Base-by-base conservation (phyloP, 2,888 invertebrate species). In the Brachyptera putata region DNA sequence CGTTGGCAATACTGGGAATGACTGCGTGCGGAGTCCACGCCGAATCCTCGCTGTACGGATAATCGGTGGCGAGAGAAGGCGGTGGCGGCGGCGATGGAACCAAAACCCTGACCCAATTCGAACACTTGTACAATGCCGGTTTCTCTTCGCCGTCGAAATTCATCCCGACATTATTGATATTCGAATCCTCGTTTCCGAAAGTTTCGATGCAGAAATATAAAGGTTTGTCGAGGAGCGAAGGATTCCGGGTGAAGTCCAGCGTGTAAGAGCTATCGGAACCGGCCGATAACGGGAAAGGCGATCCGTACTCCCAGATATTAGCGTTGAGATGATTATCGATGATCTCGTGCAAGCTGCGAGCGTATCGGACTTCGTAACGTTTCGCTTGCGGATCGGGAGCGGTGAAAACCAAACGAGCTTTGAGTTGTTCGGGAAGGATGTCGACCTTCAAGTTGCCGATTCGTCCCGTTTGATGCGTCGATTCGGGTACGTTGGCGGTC, bases 401-500 rank as follows among this genome's bases (percentile, higher is more conserved):
- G 1, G 83, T 82, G 82, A 84, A 84, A 0, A 75, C 73, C 7
- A 84, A 71, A 13, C 78, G 73, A 1, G 79, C 73, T 61, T 79
- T 78, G 36, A 77, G 76, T 66, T 78, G 77, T 25, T 76, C 74
- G 0, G 75, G 70, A 14, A 78, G 68, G 1, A 78, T 70, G 21
- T 78, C 75, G 0, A 76, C 78, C 49, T 73, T 71, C 13, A 84
- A 70, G 71, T 84, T 83, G 1, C 80, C 80, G 36, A 84, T 79
- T 22, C 79, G 72, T 1, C 80, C 79, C 0, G 78, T 78, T 3
- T 75, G 70, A 37, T 72, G 66, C 50, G 71, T 69, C 48, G 70
- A 70, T 0, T 72, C 68, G 0, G 74, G 72, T 18, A 80, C 71
- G 60, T 73, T 71, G 13, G 79, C 69, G 0, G 79, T 77, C 13